These are phyloP conservation scores for Sminthopsis crassicaudata DNA, from an alignment of 2,113 vertebrate species.

Conservation along the genomic window DNA sequence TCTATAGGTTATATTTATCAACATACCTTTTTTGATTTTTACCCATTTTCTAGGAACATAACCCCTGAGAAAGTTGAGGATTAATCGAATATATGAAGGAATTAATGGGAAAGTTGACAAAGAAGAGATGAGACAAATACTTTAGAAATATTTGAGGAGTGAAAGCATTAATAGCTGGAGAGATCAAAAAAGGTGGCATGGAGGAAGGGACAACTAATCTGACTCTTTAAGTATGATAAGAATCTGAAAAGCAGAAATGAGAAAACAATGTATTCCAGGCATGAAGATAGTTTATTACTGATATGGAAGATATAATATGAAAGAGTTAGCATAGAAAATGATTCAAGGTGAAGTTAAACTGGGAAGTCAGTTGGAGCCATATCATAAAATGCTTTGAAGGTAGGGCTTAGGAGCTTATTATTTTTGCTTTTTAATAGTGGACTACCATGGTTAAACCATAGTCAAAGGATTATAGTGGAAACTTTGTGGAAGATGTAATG, in stretches of 20 bases:
- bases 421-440: background rate
- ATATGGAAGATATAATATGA: background rate
- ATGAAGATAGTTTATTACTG: background rate
- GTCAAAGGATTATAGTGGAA: background rate
- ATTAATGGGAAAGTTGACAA: background rate
- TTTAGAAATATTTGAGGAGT: background rate
- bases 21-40: background rate
- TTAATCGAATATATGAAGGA: background rate
- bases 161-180: background rate
- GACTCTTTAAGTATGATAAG: background rate
- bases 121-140: background rate
- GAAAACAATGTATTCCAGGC: background rate
- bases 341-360: background rate
- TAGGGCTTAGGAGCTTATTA: background rate
- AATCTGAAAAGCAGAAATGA: background rate
- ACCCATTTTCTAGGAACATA: background rate
- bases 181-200: background rate
- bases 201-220: background rate
- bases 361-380: background rate
- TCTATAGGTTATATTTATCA: background rate
- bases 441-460: background rate
- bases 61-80: background rate
- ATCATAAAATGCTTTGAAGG: background rate
- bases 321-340: background rate
- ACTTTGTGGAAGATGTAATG: background rate